These are phyloP conservation scores for Lycaon pictus DNA, from an alignment of 2,113 vertebrate genomes.

Conservation along the genomic window DNA sequence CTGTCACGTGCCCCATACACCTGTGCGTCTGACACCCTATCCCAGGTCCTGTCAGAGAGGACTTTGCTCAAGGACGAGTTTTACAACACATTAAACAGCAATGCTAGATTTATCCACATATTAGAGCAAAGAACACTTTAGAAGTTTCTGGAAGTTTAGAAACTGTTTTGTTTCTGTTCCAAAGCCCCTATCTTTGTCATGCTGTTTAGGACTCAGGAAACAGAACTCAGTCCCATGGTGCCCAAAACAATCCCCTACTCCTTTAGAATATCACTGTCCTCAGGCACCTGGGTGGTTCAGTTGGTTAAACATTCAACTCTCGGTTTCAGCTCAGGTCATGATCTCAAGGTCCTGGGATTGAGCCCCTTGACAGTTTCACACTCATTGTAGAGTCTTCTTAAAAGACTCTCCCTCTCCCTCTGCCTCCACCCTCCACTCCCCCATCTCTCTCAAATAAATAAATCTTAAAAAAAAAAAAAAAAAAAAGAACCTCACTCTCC, in stretches of 20 bases:
- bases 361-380: not conserved
- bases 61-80: conserved; percentile 26
- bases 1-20: fast-evolving
- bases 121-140: not conserved
- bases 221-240: too few relatives aligned
- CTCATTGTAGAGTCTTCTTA: not conserved
- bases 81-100: not conserved
- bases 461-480: too few relatives aligned
- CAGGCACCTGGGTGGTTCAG: not conserved
- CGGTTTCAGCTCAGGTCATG: not conserved
- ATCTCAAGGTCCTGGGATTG: not conserved
- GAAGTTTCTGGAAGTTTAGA: not conserved
- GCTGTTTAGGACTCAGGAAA: not conserved
- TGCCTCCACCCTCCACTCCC: too few relatives aligned
- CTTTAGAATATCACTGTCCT: fast-evolving
- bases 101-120: not conserved
- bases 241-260: not conserved
- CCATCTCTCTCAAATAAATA: too few relatives aligned
- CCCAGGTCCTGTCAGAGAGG: not conserved
- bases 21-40: not conserved
- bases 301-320: not conserved
- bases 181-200: not conserved
- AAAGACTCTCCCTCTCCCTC: not conserved
- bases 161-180: not conserved
- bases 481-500: not conserved